A percentile compares a stretch with the other conserved stretches of the same genome.
Conservation (phyloP, 2,113 vertebrate species). For the Microcebus ravelobensis region DNA sequence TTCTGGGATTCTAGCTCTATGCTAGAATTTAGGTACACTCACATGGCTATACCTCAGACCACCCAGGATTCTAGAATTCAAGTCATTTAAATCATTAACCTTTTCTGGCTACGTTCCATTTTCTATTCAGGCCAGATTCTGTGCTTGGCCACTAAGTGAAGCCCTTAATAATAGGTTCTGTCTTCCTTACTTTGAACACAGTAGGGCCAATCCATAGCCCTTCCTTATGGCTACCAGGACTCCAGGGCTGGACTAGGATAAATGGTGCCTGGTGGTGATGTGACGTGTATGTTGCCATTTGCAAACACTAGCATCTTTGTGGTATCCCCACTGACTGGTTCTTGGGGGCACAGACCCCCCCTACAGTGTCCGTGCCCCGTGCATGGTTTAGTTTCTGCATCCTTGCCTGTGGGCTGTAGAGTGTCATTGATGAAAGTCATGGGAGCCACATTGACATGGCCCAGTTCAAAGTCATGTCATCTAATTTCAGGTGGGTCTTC, state of each 20-base stretch:
- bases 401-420: background rate
- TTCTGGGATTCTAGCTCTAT: background rate
- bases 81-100: background rate
- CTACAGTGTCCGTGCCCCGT: background rate
- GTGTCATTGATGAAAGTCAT: background rate
- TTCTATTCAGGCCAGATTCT: background rate
- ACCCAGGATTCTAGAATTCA: background rate
- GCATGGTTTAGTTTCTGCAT: background rate
- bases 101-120: background rate
- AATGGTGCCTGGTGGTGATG: background rate
- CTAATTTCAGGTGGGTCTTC: background rate
- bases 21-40: background rate
- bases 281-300: background rate
- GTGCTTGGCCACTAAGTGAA: background rate
- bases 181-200: background rate
- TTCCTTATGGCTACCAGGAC: background rate
- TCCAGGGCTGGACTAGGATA: background rate
- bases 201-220: background rate
- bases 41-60: background rate
- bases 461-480: background rate
- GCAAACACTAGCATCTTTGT: background rate
- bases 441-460: background rate
- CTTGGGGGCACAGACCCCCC: background rate
- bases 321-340: background rate
- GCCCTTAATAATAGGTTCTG: background rate